phyloP scores from a whole-genome alignment of 2,888 invertebrate species.

The Volucella inanis region DNA sequence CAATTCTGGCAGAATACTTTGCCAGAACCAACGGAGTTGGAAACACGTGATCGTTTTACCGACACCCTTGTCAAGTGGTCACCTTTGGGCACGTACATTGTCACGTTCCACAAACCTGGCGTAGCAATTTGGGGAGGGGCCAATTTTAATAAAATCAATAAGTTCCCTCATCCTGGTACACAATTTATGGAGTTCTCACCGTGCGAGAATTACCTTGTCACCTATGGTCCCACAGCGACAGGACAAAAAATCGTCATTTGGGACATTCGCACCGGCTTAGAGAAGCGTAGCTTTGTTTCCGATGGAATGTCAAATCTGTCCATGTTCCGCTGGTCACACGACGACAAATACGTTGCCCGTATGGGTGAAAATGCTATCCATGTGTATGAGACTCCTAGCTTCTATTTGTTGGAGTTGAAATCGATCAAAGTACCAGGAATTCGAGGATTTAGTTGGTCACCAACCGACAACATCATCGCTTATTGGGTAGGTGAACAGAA shows the following conservation, averaged over 20 bases:
- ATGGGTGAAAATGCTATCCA: conserved; percentile 93
- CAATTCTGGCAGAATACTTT: conserved; percentile 95
- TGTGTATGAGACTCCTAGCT: conserved; percentile 98
- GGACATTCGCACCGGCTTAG: conserved; percentile 97
- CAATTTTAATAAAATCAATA: conserved; percentile 94
- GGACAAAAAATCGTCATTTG: conserved; percentile 94
- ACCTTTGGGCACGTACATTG: conserved; percentile 96
- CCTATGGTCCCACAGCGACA: conserved; percentile 93
- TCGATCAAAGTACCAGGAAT: conserved; percentile 95
- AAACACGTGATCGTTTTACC: conserved; percentile 95
- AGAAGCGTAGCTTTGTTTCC: conserved; percentile 95
- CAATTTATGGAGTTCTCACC: conserved; percentile 99
- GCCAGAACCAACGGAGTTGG: conserved; percentile 92
- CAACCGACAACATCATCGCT: conserved; percentile 96
- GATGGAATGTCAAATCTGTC: conserved; percentile 95
- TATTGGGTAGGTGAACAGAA: conserved; percentile 99
- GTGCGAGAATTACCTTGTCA: conserved; percentile 97
- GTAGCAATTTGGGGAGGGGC: conserved; percentile 99
- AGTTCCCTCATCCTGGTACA: conserved; percentile 94
- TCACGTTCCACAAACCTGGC: conserved; percentile 97
- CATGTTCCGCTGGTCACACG: conserved; percentile 98
- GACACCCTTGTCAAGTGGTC: conserved; percentile 99
- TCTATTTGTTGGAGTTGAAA: conserved; percentile 96
- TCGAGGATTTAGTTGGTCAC: conserved; percentile 98
- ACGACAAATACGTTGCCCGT: conserved; percentile 96